Percentiles rank a stretch among this genome's conserved stretches.
These are phyloP conservation scores for Capra hircus DNA, from an alignment of 2,113 vertebrate genomes.

Conservation along the genomic window DNA sequence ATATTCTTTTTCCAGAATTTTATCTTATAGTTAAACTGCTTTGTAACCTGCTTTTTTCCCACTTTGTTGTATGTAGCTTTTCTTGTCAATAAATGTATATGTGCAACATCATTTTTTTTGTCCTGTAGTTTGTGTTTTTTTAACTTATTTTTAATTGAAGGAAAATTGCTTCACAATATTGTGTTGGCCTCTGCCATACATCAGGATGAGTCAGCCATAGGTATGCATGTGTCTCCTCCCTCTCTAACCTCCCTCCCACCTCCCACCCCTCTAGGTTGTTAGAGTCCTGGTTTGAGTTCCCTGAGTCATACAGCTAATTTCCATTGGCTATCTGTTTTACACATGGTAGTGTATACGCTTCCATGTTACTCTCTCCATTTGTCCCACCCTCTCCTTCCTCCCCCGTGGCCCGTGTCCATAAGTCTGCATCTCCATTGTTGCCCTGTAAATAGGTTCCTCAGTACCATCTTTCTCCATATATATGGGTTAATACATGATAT, in stretches of 20 bases:
- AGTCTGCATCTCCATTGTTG: not conserved
- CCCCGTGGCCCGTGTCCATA: fast-evolving
- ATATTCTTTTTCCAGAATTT: not conserved
- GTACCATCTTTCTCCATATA: not conserved
- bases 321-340: not conserved
- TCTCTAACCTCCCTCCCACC: not conserved
- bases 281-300: not conserved
- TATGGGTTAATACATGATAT: not conserved
- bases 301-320: not conserved
- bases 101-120: not conserved
- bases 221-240: not conserved
- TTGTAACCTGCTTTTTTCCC: not conserved
- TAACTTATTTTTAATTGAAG: not conserved
- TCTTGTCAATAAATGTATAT: not conserved
- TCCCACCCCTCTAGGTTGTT: not conserved
- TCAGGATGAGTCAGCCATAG: not conserved
- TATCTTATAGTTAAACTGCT: not conserved
- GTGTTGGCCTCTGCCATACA: not conserved
- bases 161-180: not conserved
- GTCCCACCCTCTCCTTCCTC: not conserved
- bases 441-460: not conserved
- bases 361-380: not conserved
- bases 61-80: not conserved
- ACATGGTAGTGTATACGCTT: not conserved
- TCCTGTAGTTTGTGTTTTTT: not conserved